Base-by-base conservation (phyloP, 2,797 vertebrate species). In the Rhynchonycteris naso region DNA sequence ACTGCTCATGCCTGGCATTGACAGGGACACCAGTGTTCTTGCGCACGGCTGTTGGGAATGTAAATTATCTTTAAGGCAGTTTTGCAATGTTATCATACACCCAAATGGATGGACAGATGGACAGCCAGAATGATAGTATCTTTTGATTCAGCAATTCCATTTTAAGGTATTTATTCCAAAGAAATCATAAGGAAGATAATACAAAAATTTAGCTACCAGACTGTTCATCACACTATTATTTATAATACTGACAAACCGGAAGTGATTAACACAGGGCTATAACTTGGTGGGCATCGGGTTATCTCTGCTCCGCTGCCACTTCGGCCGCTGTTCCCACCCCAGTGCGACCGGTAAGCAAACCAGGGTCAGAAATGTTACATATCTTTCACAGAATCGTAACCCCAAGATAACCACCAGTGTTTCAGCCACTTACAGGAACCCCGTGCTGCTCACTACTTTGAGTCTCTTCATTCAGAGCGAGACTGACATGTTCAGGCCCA, bases 111-210 rank as follows among this genome's bases (percentile, higher is more conserved):
- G 19, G 38, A 78, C 56, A 50, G 30, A 28, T 22, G 19, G 13
- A 88, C 7, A 82, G 56, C 50, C 22, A 58, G 19, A 81, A 54
- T 82, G 47, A 38, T 74, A 38, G 7, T 74, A 10, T 59, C 19
- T 90, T 88, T 95, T 95, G 66, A 81, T 59, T 8, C n/a, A 90
- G 28, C 43, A 90, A 50, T 80, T 86, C 38, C 21, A 69, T 63
- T 79, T 83, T 89, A 78, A 92, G 22, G 2, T 30, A n/a, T 83
- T 90, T 74, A 52, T 68, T n/a, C 38, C 68, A 86, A 66, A 72
- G 26, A 92, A 63, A 47, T 86, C 13, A 24, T 72, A 47, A 93
- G 22, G 4, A n/a, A 47, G 16, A 22, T 58, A 22, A 13, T 56
- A 43, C 66, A 68, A 63, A 72, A 26, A 86, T 75, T 58, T 85